Evolutionary conservation across 2,797 vertebrate genomes (phyloP), one percentile per base, ranked within the genome.

Genomic region (Tolypeutes matacus): DNA sequence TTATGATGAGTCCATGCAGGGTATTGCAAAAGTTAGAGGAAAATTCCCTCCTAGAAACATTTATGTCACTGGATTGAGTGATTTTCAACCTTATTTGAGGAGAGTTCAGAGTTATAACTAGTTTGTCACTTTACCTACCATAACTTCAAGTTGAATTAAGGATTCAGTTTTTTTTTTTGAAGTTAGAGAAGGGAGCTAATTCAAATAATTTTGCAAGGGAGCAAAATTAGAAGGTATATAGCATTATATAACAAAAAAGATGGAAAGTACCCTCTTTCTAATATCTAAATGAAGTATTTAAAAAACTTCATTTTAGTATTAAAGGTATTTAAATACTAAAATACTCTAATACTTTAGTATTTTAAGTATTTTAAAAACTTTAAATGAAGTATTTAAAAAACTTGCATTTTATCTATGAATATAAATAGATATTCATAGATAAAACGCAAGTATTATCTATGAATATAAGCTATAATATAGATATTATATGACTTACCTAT

Each of bases 131-230:
- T 67, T 49, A 67, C 12, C 9, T 77, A 17, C 27, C n/a, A 42
- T 31, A 46, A 87, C 60, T 88, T 60, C 64, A 85, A 84, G 31
- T 21, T 46, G 78, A 67, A 31, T 64, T 65, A 92, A 94, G 46
- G 46, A 62, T 46, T 69, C n/a, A 39, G 42, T 46, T 93, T 90
- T 17, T 42, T 17, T 42, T 51, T 87, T 20, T 75, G 20, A 75
- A 84, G 14, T 82, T 53, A 84, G 5, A 72, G 29, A 80, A 85
- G 67, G 23, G 6, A 73, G 2, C 1, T 29, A 49, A 34, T 65
- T 39, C 36, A 75, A 20, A 53, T 51, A 25, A 31, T 11, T 29
- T 25, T n/a, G 23, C 4, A 3, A 0, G 25, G 58, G 21, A 64
- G n/a, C 7, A 93, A 86, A 85, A 23, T 62, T 18, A 42, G 17